A percentile compares a stretch with the other conserved stretches of the same genome.
Evolutionary conservation across 2,888 invertebrate species (phyloP).

Genomic region (Drosophila mercatorum): DNA sequence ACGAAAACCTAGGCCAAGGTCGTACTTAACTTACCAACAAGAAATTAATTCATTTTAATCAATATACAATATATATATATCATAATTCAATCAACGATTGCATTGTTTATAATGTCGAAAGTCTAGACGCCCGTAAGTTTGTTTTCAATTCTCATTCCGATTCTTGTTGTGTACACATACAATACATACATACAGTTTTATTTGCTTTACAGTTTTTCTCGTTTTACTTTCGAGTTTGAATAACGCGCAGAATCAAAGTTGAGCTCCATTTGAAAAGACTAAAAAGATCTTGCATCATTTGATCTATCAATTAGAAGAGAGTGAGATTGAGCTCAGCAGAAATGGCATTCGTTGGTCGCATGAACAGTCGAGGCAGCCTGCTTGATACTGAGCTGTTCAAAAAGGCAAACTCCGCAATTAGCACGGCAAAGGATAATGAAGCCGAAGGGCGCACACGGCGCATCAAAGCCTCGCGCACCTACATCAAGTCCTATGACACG

Average conservation of each 20-base stretch:
- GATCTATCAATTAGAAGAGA: accelerated
- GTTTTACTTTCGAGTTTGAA: slow-evolving; percentile 29
- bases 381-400: slow-evolving; percentile 36
- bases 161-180: slow-evolving; percentile 49
- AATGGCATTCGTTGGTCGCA: slow-evolving; percentile 68
- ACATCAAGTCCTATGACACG: slow-evolving; percentile 47
- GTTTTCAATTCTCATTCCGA: slow-evolving; percentile 35
- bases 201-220: slow-evolving; percentile 48
- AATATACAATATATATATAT: too few relatives aligned
- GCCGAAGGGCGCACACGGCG: not conserved
- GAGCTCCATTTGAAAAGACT: slow-evolving; percentile 10
- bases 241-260: slow-evolving; percentile 14
- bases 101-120: slow-evolving; percentile 18
- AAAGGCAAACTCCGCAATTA: slow-evolving; percentile 1
- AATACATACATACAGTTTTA: slow-evolving; percentile 39
- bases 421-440: not conserved
- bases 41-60: too few relatives aligned
- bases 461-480: slow-evolving; percentile 52
- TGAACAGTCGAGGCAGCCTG: slow-evolving; percentile 41
- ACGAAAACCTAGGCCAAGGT: too few relatives aligned
- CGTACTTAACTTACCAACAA: too few relatives aligned
- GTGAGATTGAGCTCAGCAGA: not conserved
- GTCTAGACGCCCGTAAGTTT: accelerated
- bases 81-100: not conserved
- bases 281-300: not conserved